Evolutionary conservation across 2,888 invertebrate genomes (phyloP).

Genomic region (Hetaerina titia): DNA sequence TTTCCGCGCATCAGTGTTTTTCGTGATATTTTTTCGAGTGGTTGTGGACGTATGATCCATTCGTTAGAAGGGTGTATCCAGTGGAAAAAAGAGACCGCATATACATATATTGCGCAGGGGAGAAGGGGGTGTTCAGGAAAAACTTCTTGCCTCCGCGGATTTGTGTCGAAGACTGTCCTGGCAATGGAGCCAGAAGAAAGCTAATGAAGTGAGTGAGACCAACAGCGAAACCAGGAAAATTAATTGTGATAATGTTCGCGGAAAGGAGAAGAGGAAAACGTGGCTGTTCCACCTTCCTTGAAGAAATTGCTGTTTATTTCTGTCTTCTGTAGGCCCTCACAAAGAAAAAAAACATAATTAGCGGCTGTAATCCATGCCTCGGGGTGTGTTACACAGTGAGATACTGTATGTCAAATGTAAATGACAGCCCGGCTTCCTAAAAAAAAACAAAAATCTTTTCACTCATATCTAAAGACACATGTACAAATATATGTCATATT

Average conservation of each 20-base stretch:
- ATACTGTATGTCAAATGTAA: neutral
- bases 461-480: neutral
- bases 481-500: neutral
- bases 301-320: neutral
- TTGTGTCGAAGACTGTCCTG: neutral
- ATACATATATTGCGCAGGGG: neutral
- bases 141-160: neutral
- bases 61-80: neutral
- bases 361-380: neutral
- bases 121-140: neutral
- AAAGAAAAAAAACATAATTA: neutral
- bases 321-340: neutral
- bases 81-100: neutral
- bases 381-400: neutral
- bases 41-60: neutral
- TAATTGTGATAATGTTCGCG: neutral
- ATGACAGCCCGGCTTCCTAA: neutral
- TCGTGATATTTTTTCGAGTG: neutral
- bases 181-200: neutral
- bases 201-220: neutral
- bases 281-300: neutral
- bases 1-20: neutral
- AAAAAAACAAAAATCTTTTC: neutral
- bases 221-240: too few species aligned
- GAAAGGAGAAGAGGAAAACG: neutral